Percentiles rank a stretch among this genome's conserved stretches.
These are phyloP conservation scores for Caenorhabditis auriculariae DNA, from an alignment of 2,888 invertebrate genomes.

Conservation along the genomic window DNA sequence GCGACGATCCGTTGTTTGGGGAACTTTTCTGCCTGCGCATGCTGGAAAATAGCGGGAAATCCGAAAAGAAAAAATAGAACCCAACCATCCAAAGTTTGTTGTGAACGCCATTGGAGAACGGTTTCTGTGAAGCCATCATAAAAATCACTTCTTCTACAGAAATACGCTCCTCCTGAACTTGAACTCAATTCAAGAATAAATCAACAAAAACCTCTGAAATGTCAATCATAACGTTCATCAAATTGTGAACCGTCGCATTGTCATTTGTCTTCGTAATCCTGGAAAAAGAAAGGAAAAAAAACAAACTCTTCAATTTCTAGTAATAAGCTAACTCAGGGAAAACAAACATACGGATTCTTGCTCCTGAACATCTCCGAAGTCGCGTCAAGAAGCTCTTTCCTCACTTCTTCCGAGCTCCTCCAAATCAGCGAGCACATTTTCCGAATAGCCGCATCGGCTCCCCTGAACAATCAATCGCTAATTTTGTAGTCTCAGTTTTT, in stretches of 20 bases:
- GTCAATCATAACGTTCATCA: conserved; percentile 25
- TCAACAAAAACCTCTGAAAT: conserved; percentile 9
- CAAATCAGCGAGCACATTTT: conserved; percentile 43
- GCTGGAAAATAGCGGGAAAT: neutral
- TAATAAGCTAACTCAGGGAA: neutral
- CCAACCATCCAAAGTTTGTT: conserved; percentile 4
- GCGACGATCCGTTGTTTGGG: conserved; percentile 2
- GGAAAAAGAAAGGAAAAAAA: neutral
- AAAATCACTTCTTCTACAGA: conserved; percentile 39
- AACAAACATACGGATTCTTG: conserved; percentile 15
- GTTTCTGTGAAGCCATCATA: conserved; percentile 10
- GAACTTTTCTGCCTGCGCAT: neutral
- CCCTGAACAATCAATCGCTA: conserved; percentile 7
- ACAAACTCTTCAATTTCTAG: neutral
- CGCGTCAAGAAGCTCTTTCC: conserved; percentile 29
- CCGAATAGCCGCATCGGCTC: conserved; percentile 32
- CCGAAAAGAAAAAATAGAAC: neutral
- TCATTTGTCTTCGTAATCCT: conserved; percentile 7
- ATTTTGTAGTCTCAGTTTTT: neutral
- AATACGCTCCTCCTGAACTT: conserved; percentile 21
- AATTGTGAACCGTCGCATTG: conserved; percentile 29
- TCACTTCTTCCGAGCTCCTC: conserved; percentile 29
- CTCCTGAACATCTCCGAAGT: conserved; percentile 40
- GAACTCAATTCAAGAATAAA: neutral
- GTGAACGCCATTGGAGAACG: conserved; percentile 2